A percentile compares a stretch with the other conserved stretches of the same genome.
Evolutionary conservation across 2,113 vertebrate species (phyloP).

Genomic region (Uropsilus gracilis): DNA sequence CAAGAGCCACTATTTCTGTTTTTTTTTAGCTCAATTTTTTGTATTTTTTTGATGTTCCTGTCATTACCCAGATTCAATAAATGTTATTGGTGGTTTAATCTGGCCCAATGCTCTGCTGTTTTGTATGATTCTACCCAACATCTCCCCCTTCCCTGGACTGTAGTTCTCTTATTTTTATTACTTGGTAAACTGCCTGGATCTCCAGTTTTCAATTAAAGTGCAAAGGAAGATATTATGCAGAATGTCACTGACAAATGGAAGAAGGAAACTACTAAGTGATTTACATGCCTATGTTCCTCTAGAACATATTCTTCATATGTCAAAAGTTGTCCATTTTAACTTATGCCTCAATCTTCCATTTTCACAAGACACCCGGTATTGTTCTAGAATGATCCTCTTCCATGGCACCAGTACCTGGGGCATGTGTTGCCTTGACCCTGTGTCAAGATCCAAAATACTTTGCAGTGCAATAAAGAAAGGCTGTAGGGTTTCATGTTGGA

Average conservation of each 20-base stretch:
- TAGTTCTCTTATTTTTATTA: conserved; percentile 30
- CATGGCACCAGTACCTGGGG: too few species aligned
- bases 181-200: conserved; percentile 40
- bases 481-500: background rate
- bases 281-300: conserved; percentile 25
- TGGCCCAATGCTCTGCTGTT: background rate
- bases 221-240: background rate
- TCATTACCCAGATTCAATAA: conserved; percentile 22
- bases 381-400: background rate
- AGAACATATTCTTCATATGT: conserved; percentile 10
- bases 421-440: background rate
- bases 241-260: background rate
- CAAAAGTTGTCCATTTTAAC: conserved; percentile 45
- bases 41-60: background rate
- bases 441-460: background rate
- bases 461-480: conserved; percentile 3
- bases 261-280: conserved; percentile 37
- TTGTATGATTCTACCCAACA: background rate
- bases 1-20: conserved; percentile 43
- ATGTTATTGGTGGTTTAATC: background rate
- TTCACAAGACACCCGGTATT: conserved; percentile 16
- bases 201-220: conserved; percentile 34
- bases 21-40: conserved; percentile 26
- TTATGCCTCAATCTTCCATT: background rate
- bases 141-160: background rate